phyloP scores from a whole-genome alignment of 2,113 vertebrate species.

The Motacilla alba region DNA sequence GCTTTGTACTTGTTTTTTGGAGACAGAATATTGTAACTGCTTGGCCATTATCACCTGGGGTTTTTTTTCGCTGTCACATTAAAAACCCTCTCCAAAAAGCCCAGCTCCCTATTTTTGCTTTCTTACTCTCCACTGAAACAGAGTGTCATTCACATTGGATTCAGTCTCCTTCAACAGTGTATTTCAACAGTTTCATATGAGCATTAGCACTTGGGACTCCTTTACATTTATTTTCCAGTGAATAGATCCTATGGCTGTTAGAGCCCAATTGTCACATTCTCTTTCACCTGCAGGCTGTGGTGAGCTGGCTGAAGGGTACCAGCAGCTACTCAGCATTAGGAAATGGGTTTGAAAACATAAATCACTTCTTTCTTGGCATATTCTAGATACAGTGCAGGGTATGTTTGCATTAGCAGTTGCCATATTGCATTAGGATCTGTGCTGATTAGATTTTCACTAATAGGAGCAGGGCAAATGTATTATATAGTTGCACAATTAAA shows the following conservation, averaged over 20 bases:
- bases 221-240: not conserved
- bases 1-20: not conserved
- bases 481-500: slow-evolving; percentile 29
- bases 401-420: slow-evolving; percentile 40
- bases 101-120: not conserved
- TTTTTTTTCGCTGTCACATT: not conserved
- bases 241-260: not conserved
- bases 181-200: not conserved
- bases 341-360: slow-evolving; percentile 6
- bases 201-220: not conserved
- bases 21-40: not conserved
- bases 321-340: not conserved
- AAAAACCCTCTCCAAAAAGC: not conserved
- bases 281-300: not conserved
- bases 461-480: slow-evolving; percentile 29
- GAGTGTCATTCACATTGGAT: not conserved
- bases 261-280: not conserved
- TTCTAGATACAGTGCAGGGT: slow-evolving; percentile 11
- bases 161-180: not conserved
- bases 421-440: slow-evolving; percentile 47
- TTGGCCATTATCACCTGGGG: not conserved
- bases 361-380: not conserved
- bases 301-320: not conserved
- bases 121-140: not conserved
- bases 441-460: slow-evolving; percentile 51